A percentile compares a stretch with the other conserved stretches of the same genome.
These are phyloP conservation scores for Hemichromis elongatus DNA, from an alignment of 2,113 vertebrate species.

Conservation along the genomic window DNA sequence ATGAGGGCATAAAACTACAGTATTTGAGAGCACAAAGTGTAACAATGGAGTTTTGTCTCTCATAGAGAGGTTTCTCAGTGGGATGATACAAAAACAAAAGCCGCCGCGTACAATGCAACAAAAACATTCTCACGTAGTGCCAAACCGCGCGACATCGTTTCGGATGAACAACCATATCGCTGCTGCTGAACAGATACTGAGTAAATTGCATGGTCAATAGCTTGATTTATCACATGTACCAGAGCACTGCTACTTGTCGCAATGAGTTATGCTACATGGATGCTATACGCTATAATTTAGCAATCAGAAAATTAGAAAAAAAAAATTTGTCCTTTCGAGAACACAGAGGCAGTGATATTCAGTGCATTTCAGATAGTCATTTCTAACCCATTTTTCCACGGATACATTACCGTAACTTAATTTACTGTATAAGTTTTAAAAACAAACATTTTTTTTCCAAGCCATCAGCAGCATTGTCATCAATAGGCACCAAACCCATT, in stretches of 20 bases:
- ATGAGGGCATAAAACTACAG: constrained; percentile 1
- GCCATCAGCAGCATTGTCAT: background rate
- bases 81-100: constrained; percentile 4
- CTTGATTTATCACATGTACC: background rate
- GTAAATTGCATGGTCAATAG: background rate
- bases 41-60: constrained; percentile 12
- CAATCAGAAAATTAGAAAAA: background rate
- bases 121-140: background rate
- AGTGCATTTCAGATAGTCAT: background rate
- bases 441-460: background rate
- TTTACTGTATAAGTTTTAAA: background rate
- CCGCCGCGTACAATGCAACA: background rate
- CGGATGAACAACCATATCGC: background rate
- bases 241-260: background rate
- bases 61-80: constrained; percentile 5
- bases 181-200: background rate
- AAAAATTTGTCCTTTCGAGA: background rate
- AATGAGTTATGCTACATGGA: background rate
- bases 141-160: background rate
- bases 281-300: background rate
- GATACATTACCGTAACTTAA: background rate
- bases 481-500: background rate
- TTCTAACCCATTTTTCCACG: background rate
- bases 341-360: background rate
- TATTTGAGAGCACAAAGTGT: background rate